Base-by-base conservation (phyloP, 2,113 vertebrate species). In the Crotalus helleri region DNA sequence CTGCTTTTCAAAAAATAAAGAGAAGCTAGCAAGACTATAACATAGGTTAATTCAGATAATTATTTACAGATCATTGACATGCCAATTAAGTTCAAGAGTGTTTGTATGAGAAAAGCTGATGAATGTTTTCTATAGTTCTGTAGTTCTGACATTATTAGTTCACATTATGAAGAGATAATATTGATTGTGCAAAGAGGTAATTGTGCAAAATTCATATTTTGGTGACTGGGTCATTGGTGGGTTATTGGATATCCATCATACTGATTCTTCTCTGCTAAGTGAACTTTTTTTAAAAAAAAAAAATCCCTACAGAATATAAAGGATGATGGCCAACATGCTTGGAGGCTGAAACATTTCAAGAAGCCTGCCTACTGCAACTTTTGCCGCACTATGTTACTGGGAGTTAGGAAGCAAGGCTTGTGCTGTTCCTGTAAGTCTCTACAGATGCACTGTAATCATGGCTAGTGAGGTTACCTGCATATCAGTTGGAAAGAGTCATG, bases 291-390 rank as follows among this genome's bases (percentile, higher is more conserved):
- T 46, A 51, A 26, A n/a, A n/a, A 64, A n/a, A n/a, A 61, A 39
- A 9, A 44, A 19, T 54, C 85, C 8, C 91, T 54, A 10, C 95
- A 99, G 99, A 98, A 98, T 0, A 98, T 98, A 64, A 98, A 98
- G 93, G 98, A 99, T 0, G 99, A 99, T 0, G 99, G 99, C 33
- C 98, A 99, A 58, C 99, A 99, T 0, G 98, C 98, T 55, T 99
- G 99, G 99, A 98, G 98, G 95, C 96, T 99, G 97, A 99, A 99
- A 97, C 99, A 99, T 95, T 99, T 99, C 98, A 99, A 99, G 98
- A 99, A 99, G 88, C 99, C 99, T 0, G 98, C 99, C 74, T 99
- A 99, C 97, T 99, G 99, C 97, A 99, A 99, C 97, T 99, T 98
- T 97, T 99, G 99, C 97, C 99, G 98, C 85, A 97, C 98, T 93